Percentiles rank a stretch among this genome's conserved stretches.
phyloP scores from a whole-genome alignment of 2,113 vertebrate species.

The Gnathonemus longibarbis region DNA sequence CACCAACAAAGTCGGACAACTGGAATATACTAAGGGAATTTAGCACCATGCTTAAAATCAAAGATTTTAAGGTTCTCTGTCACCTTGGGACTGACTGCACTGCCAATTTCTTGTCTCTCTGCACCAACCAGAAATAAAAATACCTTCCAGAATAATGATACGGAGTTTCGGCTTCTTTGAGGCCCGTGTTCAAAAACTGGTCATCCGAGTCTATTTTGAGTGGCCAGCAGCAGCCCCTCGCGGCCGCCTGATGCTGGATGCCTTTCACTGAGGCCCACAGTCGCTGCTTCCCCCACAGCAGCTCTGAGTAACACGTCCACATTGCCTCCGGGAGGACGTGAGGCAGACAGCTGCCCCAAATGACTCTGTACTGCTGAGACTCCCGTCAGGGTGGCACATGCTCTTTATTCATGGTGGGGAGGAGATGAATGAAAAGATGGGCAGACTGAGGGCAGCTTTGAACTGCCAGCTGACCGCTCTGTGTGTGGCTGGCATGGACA shows the following conservation, averaged over 20 bases:
- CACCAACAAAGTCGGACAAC: not conserved
- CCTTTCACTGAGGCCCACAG: not conserved
- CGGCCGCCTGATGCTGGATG: not conserved
- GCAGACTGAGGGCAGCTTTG: not conserved
- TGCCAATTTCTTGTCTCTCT: not conserved
- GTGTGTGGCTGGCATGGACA: not conserved
- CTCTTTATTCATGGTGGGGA: not conserved
- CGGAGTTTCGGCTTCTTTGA: not conserved
- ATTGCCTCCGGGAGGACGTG: not conserved
- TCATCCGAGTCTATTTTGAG: not conserved
- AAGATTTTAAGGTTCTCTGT: not conserved
- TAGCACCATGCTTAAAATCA: not conserved
- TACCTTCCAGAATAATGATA: not conserved
- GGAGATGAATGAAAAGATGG: not conserved
- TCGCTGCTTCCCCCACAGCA: not conserved
- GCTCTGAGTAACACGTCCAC: not conserved
- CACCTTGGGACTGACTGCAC: not conserved
- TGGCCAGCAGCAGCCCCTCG: not conserved
- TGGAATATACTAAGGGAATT: not conserved
- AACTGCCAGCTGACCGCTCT: not conserved
- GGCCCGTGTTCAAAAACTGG: not conserved
- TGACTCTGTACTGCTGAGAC: not conserved
- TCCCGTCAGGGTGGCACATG: not conserved
- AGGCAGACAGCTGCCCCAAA: not conserved
- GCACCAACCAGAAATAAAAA: not conserved